Percentiles rank a stretch among this genome's conserved stretches.
Conservation (phyloP, 2,113 vertebrate species). For the Hippocampus zosterae region DNA sequence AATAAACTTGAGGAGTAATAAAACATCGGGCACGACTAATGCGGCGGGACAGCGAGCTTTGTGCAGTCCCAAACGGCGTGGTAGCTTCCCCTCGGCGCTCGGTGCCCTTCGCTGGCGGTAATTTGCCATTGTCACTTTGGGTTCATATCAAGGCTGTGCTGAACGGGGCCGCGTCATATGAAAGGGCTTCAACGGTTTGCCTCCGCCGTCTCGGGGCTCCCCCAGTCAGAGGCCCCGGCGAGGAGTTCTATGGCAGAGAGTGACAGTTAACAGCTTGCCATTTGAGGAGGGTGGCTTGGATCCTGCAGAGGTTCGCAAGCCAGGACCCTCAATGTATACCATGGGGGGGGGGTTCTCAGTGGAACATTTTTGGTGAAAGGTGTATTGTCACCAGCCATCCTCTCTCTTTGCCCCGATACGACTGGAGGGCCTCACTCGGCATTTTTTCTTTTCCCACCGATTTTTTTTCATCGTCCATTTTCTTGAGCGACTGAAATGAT, state of each 20-base stretch:
- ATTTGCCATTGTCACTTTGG: slow-evolving; percentile 63
- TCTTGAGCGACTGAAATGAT: too few relatives aligned
- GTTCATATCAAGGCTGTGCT: slow-evolving; percentile 54
- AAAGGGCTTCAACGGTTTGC: slow-evolving; percentile 53
- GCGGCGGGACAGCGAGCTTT: slow-evolving; percentile 63
- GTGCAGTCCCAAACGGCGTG: slow-evolving; percentile 48
- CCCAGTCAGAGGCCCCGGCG: slow-evolving; percentile 52
- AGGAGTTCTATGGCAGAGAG: slow-evolving; percentile 43
- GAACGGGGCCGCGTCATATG: slow-evolving; percentile 48
- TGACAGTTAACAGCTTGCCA: slow-evolving; percentile 49
- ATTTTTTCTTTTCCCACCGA: slow-evolving; percentile 50
- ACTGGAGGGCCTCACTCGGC: slow-evolving; percentile 41
- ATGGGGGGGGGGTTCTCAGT: slow-evolving; percentile 33
- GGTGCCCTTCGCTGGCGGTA: slow-evolving; percentile 56
- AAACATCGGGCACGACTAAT: slow-evolving; percentile 65
- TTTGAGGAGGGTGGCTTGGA: slow-evolving; percentile 44
- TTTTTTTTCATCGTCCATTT: slow-evolving; percentile 3
- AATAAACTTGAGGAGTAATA: slow-evolving; percentile 36
- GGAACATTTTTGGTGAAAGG: slow-evolving; percentile 58
- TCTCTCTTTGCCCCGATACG: slow-evolving; percentile 59
- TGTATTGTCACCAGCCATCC: slow-evolving; percentile 66
- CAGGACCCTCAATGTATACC: slow-evolving; percentile 31
- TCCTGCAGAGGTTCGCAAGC: slow-evolving; percentile 52
- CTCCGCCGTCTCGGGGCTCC: slow-evolving; percentile 44
- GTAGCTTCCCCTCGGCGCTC: slow-evolving; percentile 52